A percentile compares a stretch with the other conserved stretches of the same genome.
Evolutionary conservation across 2,113 vertebrate species (phyloP).

Genomic region (Hemiscyllium ocellatum): DNA sequence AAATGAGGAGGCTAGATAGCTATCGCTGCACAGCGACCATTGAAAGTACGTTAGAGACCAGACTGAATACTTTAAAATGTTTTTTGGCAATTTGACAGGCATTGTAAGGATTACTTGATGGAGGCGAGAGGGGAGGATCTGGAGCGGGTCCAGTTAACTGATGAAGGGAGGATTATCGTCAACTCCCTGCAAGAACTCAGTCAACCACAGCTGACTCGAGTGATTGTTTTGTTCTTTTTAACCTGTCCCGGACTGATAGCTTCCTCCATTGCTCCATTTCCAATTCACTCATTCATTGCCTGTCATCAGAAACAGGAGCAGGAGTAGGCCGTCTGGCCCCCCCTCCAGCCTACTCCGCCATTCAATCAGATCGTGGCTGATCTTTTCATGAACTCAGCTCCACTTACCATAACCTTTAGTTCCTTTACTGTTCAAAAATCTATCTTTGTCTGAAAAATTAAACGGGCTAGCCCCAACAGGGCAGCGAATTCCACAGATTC

Average conservation of each 20-base stretch:
- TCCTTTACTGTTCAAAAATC: no score
- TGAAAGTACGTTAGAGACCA: neutral
- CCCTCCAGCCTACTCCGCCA: no score
- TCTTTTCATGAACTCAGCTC: no score
- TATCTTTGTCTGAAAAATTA: no score
- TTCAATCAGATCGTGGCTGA: no score
- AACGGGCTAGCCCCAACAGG: no score
- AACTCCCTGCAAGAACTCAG: no score
- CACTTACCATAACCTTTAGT: no score
- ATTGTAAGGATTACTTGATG: neutral
- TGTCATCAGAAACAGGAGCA: neutral
- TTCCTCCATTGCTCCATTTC: neutral
- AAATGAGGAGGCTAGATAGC: neutral
- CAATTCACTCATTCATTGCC: neutral
- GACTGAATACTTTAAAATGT: neutral
- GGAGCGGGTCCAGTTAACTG: neutral
- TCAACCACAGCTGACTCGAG: neutral
- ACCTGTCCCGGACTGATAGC: neutral
- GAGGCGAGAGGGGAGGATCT: neutral
- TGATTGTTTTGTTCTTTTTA: neutral
- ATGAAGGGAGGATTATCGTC: neutral
- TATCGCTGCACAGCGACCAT: neutral
- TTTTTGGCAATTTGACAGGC: constrained; percentile 8
- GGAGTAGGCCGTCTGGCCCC: no score
- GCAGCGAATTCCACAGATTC: no score